Evolutionary conservation across 2,888 invertebrate genomes (phyloP).

Genomic region (Cheilosia grossa): DNA sequence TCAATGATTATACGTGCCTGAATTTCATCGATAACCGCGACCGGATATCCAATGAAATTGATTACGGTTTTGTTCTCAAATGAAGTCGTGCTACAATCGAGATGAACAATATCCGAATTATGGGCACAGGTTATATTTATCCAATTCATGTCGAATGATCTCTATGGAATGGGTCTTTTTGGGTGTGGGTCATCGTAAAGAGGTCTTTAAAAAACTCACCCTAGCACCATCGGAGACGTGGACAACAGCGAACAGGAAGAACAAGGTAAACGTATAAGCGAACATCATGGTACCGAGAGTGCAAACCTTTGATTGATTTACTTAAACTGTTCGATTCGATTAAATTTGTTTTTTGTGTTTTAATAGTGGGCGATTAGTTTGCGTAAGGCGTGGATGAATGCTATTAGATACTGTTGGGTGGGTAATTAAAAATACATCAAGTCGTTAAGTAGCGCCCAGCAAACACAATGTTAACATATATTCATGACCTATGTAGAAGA

Average conservation of each 20-base stretch:
- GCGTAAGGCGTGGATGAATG: too few relatives aligned
- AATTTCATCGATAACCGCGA: not conserved
- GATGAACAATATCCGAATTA: not conserved
- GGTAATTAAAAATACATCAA: too few relatives aligned
- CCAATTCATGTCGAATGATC: slow-evolving; percentile 10
- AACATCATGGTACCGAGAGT: too few relatives aligned
- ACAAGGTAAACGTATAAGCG: not conserved
- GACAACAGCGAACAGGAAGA: not conserved
- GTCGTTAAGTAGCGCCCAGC: too few relatives aligned
- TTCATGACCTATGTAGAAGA: too few relatives aligned
- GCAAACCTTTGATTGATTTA: too few relatives aligned
- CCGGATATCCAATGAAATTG: not conserved
- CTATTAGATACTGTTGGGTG: too few relatives aligned
- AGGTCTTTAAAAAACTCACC: not conserved
- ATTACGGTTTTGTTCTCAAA: not conserved
- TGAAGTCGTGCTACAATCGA: not conserved
- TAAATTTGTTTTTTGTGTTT: too few relatives aligned
- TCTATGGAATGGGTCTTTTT: not conserved
- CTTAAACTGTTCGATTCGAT: too few relatives aligned
- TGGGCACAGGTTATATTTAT: not conserved
- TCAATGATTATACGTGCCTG: not conserved
- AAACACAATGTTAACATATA: too few relatives aligned
- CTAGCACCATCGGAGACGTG: not conserved
- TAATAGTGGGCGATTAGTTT: too few relatives aligned
- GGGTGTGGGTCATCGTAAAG: not conserved